phyloP scores from a whole-genome alignment of 2,113 vertebrate genomes.

The Alexandromys fortis region DNA sequence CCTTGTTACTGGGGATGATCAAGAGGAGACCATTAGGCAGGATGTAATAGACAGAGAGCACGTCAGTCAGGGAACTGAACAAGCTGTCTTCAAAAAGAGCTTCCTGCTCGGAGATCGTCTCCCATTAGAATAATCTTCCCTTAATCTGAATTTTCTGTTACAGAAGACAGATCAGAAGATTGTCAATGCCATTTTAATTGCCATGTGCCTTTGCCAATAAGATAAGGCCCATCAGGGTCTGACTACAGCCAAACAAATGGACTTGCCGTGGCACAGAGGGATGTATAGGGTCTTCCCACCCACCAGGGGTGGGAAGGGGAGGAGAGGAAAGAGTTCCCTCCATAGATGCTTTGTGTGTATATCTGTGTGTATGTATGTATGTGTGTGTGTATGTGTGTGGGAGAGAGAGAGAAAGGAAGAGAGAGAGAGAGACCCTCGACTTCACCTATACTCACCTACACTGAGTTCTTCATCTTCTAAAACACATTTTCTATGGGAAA shows the following conservation, averaged over 20 bases:
- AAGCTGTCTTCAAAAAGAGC: constrained; percentile 52
- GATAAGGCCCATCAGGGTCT: constrained; percentile 1
- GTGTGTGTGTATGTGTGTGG: background rate
- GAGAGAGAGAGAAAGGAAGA: no score
- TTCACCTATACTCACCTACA: background rate
- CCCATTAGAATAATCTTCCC: constrained; percentile 63
- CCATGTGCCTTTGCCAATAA: constrained; percentile 47
- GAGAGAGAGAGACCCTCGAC: no score
- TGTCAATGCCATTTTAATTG: constrained; percentile 53
- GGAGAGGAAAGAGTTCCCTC: no score
- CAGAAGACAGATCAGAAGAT: constrained; percentile 57
- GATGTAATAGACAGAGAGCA: constrained; percentile 23
- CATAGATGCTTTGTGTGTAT: background rate
- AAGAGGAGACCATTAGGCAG: constrained; percentile 66
- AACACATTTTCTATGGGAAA: background rate
- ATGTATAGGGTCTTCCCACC: no score
- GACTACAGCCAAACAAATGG: constrained; percentile 1
- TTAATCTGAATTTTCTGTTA: constrained; percentile 70
- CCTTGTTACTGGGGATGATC: constrained; percentile 64
- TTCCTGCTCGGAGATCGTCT: constrained; percentile 42
- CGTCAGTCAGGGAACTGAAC: constrained; percentile 12
- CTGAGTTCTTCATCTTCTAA: background rate
- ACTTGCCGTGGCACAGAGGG: background rate
- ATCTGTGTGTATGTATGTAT: background rate
- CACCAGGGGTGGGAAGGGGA: fast-evolving